Evolutionary conservation across 2,113 vertebrate genomes (phyloP).

Genomic region (Panthera leo): DNA sequence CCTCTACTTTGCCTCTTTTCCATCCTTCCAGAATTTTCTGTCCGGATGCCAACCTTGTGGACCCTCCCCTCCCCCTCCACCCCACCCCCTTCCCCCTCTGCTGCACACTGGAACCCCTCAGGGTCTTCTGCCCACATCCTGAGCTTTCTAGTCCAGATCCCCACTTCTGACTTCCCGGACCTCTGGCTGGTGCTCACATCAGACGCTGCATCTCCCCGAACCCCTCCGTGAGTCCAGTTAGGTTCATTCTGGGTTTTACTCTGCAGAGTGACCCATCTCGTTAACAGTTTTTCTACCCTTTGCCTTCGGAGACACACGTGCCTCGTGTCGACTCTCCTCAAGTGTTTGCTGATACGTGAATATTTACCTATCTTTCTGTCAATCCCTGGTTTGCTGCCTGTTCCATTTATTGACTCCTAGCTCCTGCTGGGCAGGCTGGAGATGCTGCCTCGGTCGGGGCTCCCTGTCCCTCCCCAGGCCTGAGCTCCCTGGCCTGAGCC

Average conservation of each 20-base stretch:
- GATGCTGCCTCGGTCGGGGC: neutral
- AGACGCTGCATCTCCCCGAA: fast-evolving
- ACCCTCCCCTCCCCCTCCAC: fast-evolving
- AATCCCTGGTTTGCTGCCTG: neutral
- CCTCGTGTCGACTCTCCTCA: neutral
- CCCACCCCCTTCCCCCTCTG: neutral
- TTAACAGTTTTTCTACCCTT: neutral
- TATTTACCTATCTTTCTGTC: neutral
- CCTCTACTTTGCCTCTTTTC: neutral
- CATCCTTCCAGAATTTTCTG: neutral
- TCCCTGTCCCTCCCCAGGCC: neutral
- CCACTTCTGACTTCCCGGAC: neutral
- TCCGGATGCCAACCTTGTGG: fast-evolving
- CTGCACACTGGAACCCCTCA: neutral
- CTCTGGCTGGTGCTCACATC: fast-evolving
- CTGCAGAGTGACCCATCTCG: fast-evolving
- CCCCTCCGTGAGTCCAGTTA: fast-evolving
- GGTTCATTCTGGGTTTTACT: neutral
- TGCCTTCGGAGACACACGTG: fast-evolving
- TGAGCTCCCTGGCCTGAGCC: neutral
- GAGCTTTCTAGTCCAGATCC: neutral
- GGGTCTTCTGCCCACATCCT: fast-evolving
- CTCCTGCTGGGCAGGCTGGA: neutral
- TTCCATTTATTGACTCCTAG: fast-evolving
- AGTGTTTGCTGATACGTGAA: too few species aligned